Conservation (phyloP, 1,140 invertebrate species). For the Aphelinus atriplicis region DNA sequence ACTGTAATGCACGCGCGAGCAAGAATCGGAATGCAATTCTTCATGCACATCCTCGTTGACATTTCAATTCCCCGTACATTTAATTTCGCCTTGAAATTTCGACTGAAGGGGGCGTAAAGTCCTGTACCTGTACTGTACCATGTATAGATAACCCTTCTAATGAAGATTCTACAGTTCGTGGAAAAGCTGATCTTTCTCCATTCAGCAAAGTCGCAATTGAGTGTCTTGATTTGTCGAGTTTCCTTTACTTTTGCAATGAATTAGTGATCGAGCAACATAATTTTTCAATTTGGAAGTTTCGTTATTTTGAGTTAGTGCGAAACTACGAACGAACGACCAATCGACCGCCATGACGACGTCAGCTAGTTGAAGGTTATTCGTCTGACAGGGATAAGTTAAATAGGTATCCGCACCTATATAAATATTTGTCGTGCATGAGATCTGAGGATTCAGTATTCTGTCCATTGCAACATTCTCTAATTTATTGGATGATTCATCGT, state of each 20-base stretch:
- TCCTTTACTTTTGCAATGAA: slow-evolving; percentile 8
- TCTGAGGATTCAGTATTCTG: neutral
- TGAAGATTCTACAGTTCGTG: slow-evolving; percentile 9
- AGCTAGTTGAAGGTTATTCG: slow-evolving; percentile 40
- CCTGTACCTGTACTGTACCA: too few species aligned
- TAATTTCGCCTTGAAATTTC: slow-evolving; percentile 5
- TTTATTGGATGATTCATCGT: too few species aligned
- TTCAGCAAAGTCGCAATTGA: slow-evolving; percentile 23
- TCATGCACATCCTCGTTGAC: too few species aligned
- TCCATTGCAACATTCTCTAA: too few species aligned
- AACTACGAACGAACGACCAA: neutral
- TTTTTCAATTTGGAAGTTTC: neutral
- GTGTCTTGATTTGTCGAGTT: neutral
- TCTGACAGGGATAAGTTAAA: slow-evolving; percentile 26
- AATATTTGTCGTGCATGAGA: slow-evolving; percentile 25
- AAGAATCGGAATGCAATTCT: too few species aligned
- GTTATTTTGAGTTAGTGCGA: too few species aligned
- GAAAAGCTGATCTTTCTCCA: slow-evolving; percentile 23
- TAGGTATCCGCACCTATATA: neutral
- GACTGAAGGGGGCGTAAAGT: slow-evolving; percentile 24
- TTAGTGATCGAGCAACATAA: neutral
- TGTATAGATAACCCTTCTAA: neutral
- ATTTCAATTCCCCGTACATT: neutral
- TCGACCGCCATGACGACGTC: slow-evolving; percentile 31
- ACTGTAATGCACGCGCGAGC: too few species aligned